Conservation (phyloP, 2,797 vertebrate genomes). For the Dendrocincla fuliginosa region DNA sequence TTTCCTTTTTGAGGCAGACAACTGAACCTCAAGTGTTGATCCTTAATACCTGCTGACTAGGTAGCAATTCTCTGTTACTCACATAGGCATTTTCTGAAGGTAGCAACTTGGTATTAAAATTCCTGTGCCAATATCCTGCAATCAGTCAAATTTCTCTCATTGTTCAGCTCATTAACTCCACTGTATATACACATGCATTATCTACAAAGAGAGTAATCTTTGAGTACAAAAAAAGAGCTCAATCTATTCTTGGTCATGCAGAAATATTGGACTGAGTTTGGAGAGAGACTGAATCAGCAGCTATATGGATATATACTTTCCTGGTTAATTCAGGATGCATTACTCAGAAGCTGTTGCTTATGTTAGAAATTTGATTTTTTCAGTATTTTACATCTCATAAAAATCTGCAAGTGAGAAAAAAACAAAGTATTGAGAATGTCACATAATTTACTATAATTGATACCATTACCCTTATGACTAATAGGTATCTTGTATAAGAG, state of each 20-base stretch:
- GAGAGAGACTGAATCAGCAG: not conserved
- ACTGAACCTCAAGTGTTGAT: not conserved
- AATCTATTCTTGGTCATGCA: not conserved
- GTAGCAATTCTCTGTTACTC: not conserved
- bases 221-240: not conserved
- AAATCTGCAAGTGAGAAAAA: not conserved
- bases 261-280: not conserved
- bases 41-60: not conserved
- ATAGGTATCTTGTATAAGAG: not conserved
- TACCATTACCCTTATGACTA: not conserved
- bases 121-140: not conserved
- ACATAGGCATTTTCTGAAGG: not conserved
- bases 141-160: not conserved
- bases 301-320: not conserved
- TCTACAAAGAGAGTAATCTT: not conserved
- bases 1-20: not conserved
- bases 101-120: not conserved
- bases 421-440: not conserved
- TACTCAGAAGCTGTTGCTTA: not conserved
- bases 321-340: not conserved
- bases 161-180: not conserved
- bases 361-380: not conserved
- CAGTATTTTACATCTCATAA: not conserved
- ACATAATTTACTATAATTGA: not conserved
- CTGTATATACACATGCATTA: not conserved